Evolutionary conservation across 1,140 invertebrate genomes (phyloP).

Genomic region (Leptopilina boulardi): DNA sequence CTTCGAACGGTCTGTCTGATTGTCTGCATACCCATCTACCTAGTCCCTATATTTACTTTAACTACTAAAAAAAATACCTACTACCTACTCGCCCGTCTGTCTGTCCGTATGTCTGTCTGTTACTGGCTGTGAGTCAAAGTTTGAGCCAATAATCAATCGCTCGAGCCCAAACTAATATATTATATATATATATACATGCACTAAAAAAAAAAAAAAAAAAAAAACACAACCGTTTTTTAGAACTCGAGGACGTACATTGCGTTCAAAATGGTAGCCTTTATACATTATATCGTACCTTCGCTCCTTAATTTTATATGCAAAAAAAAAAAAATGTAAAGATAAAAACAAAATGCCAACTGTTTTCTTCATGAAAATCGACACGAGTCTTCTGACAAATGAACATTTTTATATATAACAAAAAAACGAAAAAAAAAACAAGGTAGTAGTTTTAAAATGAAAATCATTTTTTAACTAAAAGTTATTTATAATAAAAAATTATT

Average conservation of each 20-base stretch:
- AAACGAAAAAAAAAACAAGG: conserved; percentile 47
- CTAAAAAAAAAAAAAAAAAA: conserved; percentile 52
- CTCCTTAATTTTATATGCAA: conserved; percentile 55
- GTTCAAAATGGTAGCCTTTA: conserved; percentile 52
- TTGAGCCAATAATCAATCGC: conserved; percentile 33
- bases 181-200: too few species aligned
- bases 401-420: conserved; percentile 36
- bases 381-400: conserved; percentile 46
- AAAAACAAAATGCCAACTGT: conserved; percentile 39
- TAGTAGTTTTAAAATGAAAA: conserved; percentile 31
- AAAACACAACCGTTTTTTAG: conserved; percentile 52
- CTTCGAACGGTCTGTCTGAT: conserved; percentile 11
- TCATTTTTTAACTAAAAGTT: too few species aligned
- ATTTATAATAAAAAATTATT: too few species aligned
- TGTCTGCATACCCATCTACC: conserved; percentile 6
- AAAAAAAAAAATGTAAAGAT: conserved; percentile 49
- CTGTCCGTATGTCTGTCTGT: conserved; percentile 56
- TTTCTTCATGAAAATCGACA: conserved; percentile 9
- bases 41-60: conserved; percentile 5
- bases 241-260: conserved; percentile 52
- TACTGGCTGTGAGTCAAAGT: conserved; percentile 53
- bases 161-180: conserved; percentile 53
- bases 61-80: not conserved
- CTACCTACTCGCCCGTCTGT: conserved; percentile 49
- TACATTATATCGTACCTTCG: conserved; percentile 53